Conservation (phyloP, 1,140 invertebrate species). For the Lasioglossum albipes region DNA sequence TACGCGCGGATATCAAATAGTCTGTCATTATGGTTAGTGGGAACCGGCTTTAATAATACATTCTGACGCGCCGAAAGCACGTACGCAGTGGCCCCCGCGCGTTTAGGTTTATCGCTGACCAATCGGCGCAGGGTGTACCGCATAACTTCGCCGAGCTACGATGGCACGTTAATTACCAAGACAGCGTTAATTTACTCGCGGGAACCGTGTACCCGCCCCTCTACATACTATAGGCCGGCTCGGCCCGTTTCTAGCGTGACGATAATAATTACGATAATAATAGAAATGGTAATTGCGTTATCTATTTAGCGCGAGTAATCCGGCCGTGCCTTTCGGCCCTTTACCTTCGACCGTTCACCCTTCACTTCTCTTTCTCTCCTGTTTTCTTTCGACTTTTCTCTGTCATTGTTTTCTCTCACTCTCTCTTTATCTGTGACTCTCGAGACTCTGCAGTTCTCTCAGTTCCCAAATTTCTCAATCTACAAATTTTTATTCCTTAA, state of each 20-base stretch:
- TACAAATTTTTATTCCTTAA: no score
- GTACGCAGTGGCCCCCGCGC: background rate
- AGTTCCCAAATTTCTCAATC: no score
- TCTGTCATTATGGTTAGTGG: no score
- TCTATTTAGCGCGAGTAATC: background rate
- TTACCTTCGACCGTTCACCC: no score
- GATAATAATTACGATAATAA: constrained; percentile 39
- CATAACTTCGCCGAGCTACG: constrained; percentile 12
- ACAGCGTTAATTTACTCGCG: constrained; percentile 29
- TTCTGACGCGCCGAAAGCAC: background rate
- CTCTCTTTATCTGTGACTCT: no score
- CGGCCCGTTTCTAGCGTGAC: background rate
- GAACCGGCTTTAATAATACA: constrained; percentile 19
- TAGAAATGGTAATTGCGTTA: constrained; percentile 20
- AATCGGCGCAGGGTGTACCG: background rate
- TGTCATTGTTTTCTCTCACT: no score
- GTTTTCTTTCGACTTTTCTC: no score
- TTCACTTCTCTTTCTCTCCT: no score
- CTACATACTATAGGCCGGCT: background rate
- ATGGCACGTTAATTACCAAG: constrained; percentile 40
- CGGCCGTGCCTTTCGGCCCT: no score
- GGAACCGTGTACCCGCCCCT: background rate
- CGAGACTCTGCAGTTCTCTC: no score
- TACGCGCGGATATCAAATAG: background rate
- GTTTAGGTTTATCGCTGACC: constrained; percentile 22